Evolutionary conservation across 30 jellyfish, hydroid and myxozoan genomes (phyloP), one percentile per base, ranked within the genome.

Genomic region (Chrysaora quinquecirrha): DNA sequence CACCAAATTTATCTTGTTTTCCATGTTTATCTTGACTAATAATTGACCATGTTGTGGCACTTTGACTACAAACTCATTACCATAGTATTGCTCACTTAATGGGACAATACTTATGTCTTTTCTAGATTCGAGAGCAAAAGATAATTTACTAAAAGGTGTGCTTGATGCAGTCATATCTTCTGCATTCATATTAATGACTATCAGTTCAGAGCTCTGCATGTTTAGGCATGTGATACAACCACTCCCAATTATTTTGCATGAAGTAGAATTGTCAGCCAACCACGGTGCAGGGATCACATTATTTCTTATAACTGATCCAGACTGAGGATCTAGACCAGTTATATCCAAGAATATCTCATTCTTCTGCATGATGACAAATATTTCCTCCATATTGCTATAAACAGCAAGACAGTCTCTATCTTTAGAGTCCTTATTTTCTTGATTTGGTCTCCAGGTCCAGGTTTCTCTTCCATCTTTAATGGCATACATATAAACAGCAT

Each of bases 381-480:
- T 24, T 22, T 31, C 30, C 29, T 85, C 80, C 21, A 1, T 9
- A 6, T 30, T 71, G 2, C 84, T 33, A 67, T 61, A 82, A 56
- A 85, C 25, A 0, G 84, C 78, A 27, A 85, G 75, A 22, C 85
- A 85, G 7, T 73, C 12, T 54, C 69, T 50, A 30, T 65, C 95
- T 10, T 24, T 23, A 11, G 27, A 2, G 10, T 70, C 85, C 6
- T 31, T 27, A 28, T 7, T 29, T 18, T 48, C 84, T 10, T 46
- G 29, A 6, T 69, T 66, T 31, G 92, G 85, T 35, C 50, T 82
- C 92, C 92, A 82, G 30, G 54, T 71, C 97, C 97, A 89, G 24
- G 63, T 58, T 27, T 82, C 95, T 11, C 87, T 34, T 27, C 97
- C 97, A 82, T 89, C 97, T 68, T 46, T 67, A 38, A 72, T 43